Conservation (phyloP, 2,888 invertebrate genomes). For the Drosophila testacea region DNA sequence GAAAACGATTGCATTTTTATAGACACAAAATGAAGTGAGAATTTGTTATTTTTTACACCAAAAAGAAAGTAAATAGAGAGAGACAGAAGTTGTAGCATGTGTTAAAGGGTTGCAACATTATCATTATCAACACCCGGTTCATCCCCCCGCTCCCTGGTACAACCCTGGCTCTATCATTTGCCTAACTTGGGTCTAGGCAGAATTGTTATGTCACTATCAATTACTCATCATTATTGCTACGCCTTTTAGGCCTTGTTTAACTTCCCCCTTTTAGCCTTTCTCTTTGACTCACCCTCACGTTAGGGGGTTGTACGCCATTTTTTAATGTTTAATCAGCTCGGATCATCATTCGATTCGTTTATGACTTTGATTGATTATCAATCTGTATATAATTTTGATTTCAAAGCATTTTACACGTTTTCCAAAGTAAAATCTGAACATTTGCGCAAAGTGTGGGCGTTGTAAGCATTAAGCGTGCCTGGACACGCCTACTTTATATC, state of each 20-base stretch:
- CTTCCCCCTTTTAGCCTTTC: not conserved
- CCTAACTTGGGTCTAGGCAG: slow-evolving; percentile 46
- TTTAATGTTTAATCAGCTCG: slow-evolving; percentile 53
- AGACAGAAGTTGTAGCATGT: not conserved
- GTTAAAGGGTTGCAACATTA: slow-evolving; percentile 53
- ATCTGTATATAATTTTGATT: slow-evolving; percentile 66
- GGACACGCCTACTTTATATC: not conserved
- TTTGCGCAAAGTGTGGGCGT: slow-evolving; percentile 65
- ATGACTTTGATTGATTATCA: slow-evolving; percentile 83
- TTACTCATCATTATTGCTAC: slow-evolving; percentile 78
- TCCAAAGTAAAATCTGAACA: slow-evolving; percentile 49
- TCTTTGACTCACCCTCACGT: not conserved
- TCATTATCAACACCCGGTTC: slow-evolving; percentile 76
- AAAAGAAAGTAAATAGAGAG: slow-evolving; percentile 36
- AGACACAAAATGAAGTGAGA: slow-evolving; percentile 70
- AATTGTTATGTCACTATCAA: slow-evolving; percentile 78
- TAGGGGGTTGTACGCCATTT: slow-evolving; percentile 51
- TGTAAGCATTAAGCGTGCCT: slow-evolving; percentile 36
- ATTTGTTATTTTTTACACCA: slow-evolving; percentile 57
- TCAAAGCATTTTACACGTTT: slow-evolving; percentile 23
- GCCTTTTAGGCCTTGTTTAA: slow-evolving; percentile 44
- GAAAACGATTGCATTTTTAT: slow-evolving; percentile 72
- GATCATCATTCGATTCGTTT: slow-evolving; percentile 63
- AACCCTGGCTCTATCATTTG: slow-evolving; percentile 22
- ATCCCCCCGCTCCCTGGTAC: slow-evolving; percentile 24